Percentiles rank a stretch among this genome's conserved stretches.
Evolutionary conservation across 2,797 vertebrate species (phyloP).

Genomic region (Labroides dimidiatus): DNA sequence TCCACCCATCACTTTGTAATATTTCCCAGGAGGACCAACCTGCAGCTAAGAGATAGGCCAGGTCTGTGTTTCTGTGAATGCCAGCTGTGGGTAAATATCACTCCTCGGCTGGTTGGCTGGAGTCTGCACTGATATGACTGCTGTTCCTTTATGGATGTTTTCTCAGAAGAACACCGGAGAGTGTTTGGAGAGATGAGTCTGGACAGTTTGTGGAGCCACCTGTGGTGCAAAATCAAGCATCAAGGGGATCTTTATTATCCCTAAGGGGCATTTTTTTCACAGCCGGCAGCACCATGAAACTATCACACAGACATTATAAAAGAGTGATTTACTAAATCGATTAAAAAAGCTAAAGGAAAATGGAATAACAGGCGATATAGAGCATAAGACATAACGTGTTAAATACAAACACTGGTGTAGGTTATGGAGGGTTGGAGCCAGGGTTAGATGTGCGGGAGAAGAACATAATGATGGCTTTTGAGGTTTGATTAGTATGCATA

Average conservation of each 20-base stretch:
- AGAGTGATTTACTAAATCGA: too few species aligned
- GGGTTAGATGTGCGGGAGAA: too few species aligned
- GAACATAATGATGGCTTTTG: too few species aligned
- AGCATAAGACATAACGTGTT: too few species aligned
- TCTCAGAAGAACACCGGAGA: not conserved
- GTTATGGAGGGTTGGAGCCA: too few species aligned
- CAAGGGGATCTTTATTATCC: not conserved
- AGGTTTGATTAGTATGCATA: too few species aligned
- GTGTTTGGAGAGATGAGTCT: not conserved
- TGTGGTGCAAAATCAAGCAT: not conserved
- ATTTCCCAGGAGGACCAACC: slow-evolving; percentile 59
- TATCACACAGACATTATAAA: too few species aligned
- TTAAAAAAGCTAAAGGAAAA: too few species aligned
- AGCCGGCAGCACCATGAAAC: too few species aligned
- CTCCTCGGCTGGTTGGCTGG: slow-evolving; percentile 12
- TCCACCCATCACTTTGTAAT: slow-evolving; percentile 12
- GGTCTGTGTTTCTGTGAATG: slow-evolving; percentile 38
- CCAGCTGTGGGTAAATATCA: slow-evolving; percentile 48
- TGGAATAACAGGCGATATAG: too few species aligned
- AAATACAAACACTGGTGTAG: too few species aligned
- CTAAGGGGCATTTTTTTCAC: too few species aligned
- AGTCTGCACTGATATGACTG: not conserved
- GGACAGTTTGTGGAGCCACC: not conserved
- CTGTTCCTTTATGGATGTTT: not conserved
- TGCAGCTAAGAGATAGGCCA: slow-evolving; percentile 55